phyloP scores from a whole-genome alignment of 1,140 invertebrate species.

The Temnothorax longispinosus region DNA sequence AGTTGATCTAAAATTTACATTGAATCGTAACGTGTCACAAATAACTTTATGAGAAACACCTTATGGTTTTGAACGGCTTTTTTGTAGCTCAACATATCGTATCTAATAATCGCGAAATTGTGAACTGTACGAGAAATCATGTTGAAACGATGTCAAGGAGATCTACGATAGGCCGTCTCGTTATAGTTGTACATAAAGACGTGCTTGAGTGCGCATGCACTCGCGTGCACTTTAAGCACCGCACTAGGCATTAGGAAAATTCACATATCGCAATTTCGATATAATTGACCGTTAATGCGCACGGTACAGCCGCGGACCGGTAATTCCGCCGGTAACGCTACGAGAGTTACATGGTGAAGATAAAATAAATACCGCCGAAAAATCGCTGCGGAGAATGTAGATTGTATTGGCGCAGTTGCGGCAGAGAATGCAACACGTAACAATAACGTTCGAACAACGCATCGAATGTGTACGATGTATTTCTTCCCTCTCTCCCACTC shows the following conservation, averaged over 20 bases:
- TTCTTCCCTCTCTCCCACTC: not conserved
- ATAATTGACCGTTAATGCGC: slow-evolving; percentile 13
- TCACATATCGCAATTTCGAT: not conserved
- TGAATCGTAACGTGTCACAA: not conserved
- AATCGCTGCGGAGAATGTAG: slow-evolving; percentile 28
- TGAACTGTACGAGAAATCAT: slow-evolving; percentile 35
- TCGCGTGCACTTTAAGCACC: slow-evolving; percentile 37
- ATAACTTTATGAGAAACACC: not conserved
- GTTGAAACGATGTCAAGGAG: slow-evolving; percentile 57
- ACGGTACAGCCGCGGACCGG: too few relatives aligned
- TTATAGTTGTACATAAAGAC: slow-evolving; percentile 37
- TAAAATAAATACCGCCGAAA: slow-evolving; percentile 47
- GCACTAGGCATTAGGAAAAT: slow-evolving; percentile 32
- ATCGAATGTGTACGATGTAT: not conserved
- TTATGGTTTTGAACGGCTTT: not conserved
- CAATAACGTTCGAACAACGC: slow-evolving; percentile 40
- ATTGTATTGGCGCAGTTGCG: not conserved
- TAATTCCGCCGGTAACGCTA: not conserved
- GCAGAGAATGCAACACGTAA: not conserved
- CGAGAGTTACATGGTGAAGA: slow-evolving; percentile 25
- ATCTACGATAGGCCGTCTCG: slow-evolving; percentile 41
- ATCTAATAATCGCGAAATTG: slow-evolving; percentile 49
- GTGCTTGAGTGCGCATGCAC: slow-evolving; percentile 32
- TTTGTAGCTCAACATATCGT: slow-evolving; percentile 6
- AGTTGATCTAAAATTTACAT: not conserved